Conservation (phyloP, 2,797 vertebrate species). For the Danio albolineatus region DNA sequence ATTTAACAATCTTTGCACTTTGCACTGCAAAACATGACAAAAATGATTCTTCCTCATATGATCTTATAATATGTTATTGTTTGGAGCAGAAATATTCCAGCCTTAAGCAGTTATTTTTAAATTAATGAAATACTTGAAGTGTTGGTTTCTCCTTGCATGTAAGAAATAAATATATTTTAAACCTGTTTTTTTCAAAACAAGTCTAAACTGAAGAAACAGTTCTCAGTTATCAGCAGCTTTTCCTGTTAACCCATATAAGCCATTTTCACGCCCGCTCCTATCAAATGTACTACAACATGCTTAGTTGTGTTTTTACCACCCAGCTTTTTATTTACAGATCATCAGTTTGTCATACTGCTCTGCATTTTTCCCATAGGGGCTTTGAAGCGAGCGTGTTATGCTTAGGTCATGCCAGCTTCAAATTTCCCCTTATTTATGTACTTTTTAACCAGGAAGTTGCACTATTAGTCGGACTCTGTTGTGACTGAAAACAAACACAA, state of each 20-base stretch:
- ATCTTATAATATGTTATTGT: too few species aligned
- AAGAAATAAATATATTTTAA: background rate
- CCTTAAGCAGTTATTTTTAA: too few species aligned
- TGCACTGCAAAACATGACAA: too few species aligned
- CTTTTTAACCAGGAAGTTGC: constrained; percentile 14
- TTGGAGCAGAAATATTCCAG: too few species aligned
- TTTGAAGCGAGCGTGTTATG: constrained; percentile 17
- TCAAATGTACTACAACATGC: constrained; percentile 19
- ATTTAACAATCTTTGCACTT: too few species aligned
- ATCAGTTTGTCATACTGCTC: constrained; percentile 37
- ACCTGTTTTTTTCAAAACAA: background rate
- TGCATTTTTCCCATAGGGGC: constrained; percentile 45
- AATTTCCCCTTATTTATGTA: constrained; percentile 23
- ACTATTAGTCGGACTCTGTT: constrained; percentile 20
- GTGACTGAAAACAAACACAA: constrained; percentile 32
- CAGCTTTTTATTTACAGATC: background rate
- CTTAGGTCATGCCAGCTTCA: constrained; percentile 40
- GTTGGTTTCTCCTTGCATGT: background rate
- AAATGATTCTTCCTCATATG: too few species aligned
- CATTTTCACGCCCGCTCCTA: constrained; percentile 8
- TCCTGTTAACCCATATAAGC: constrained; percentile 13
- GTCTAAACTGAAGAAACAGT: constrained; percentile 19
- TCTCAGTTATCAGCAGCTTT: constrained; percentile 16
- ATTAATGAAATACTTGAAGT: too few species aligned
- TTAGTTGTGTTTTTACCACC: constrained; percentile 23